Conservation (phyloP, 2,797 vertebrate species). For the Masticophis lateralis region DNA sequence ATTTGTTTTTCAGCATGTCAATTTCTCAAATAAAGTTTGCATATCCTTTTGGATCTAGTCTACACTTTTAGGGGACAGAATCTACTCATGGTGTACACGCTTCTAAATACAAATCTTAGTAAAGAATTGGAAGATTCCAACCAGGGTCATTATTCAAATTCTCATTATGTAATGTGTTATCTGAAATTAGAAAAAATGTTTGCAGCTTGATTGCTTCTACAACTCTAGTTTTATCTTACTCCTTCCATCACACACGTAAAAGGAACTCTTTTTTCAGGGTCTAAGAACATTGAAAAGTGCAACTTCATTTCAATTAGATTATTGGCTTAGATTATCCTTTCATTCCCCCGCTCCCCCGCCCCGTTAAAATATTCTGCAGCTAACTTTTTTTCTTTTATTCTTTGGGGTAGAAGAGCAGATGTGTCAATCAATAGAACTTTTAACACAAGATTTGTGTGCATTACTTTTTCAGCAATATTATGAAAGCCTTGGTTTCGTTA, state of each 20-base stretch:
- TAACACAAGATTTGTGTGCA: not conserved
- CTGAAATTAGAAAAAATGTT: not conserved
- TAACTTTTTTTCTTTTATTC: not conserved
- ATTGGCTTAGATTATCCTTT: not conserved
- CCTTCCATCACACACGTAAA: not conserved
- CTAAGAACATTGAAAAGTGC: not conserved
- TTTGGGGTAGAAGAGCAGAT: not conserved
- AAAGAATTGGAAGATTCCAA: not conserved
- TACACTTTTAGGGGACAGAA: not conserved
- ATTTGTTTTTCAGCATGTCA: not conserved
- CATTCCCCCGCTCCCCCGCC: not conserved
- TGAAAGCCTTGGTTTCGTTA: not conserved
- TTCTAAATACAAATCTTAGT: not conserved
- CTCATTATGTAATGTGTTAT: not conserved
- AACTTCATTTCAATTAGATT: not conserved
- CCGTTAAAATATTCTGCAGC: not conserved
- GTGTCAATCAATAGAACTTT: not conserved
- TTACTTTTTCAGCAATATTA: not conserved
- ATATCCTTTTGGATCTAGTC: not conserved
- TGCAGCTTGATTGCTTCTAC: not conserved
- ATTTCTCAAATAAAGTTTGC: not conserved
- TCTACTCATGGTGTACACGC: not conserved
- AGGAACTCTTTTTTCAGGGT: not conserved
- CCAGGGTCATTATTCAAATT: not conserved
- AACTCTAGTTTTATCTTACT: not conserved